A percentile compares a stretch with the other conserved stretches of the same genome.
Conservation (phyloP, 2,113 vertebrate genomes). For the Apodemus speciosus region DNA sequence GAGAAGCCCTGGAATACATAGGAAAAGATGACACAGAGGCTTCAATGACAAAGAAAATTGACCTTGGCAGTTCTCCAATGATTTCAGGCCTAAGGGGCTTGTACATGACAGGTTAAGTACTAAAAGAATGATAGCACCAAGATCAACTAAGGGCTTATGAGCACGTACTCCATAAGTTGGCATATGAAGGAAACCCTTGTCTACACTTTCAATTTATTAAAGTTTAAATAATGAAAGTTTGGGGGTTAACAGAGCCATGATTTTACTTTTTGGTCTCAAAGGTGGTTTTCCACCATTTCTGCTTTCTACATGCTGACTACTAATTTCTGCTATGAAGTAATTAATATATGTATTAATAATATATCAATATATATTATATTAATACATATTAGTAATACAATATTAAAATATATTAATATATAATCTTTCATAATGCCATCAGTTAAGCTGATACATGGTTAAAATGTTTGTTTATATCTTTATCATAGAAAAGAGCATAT, state of each 20-base stretch:
- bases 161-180: not conserved
- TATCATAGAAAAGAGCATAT: not conserved
- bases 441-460: not conserved
- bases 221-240: not conserved
- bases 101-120: not conserved
- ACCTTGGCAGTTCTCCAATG: no score
- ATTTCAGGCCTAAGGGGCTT: not conserved
- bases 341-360: no score
- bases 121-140: not conserved
- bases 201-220: not conserved
- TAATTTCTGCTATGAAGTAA: no score
- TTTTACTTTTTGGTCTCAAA: not conserved
- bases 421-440: accelerated
- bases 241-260: not conserved
- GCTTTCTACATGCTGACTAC: not conserved
- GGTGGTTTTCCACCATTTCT: accelerated
- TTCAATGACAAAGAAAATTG: not conserved
- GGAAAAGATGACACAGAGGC: not conserved
- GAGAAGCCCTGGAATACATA: not conserved
- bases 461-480: not conserved
- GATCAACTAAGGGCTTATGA: not conserved
- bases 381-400: no score
- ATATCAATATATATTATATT: no score
- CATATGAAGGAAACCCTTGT: no score
- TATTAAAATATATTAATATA: no score